Evolutionary conservation across 2,113 vertebrate species (phyloP), one percentile per base, ranked within the genome.

Genomic region (Cichladusa arquata): DNA sequence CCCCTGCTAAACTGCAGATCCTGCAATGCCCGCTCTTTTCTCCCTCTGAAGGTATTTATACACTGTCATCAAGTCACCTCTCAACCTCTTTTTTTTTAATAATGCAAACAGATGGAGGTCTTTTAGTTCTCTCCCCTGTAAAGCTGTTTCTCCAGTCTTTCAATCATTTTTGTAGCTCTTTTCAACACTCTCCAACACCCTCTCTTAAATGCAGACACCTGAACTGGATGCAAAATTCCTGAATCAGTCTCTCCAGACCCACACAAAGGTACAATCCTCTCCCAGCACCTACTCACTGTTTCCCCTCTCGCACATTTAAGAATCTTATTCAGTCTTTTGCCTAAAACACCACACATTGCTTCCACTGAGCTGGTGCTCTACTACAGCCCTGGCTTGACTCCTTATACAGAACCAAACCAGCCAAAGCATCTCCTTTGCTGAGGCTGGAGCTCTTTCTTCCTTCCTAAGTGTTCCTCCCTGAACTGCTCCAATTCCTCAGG

Each of bases 81-180:
- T 82, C 93, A 77, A 72, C 58, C 88, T 82, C 78, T 84, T 89
- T 86, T 50, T 50, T 86, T 92, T 84, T 82, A 92, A 96, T 92
- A 82, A 86, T 10, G 20, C 28, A 77, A 96, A 82, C 92, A 95
- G 92, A 95, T 95, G 93, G 96, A 95, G 66, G 45, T 95, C 85
- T 94, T 93, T 65, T 86, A 57, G 85, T 77, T 90, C 85, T 92
- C 58, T 58, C 74, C 26, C 12, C 25, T 51, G 45, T 51, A 69
- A 73, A 58, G 71, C 54, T 8, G 2, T 57, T 88, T 72, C 85
- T 82, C n/a, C 93, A 73, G 71, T 17, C 86, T 38, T 69, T 95
- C 85, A 76, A 83, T 95, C 88, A 86, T 73, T 94, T 95, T 87
- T 88, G 82, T 90, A 57, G 90, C 79, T 82, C 79, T 90, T 93